Conservation (phyloP, 2,797 vertebrate species). For the Gallinago nigripennis region DNA sequence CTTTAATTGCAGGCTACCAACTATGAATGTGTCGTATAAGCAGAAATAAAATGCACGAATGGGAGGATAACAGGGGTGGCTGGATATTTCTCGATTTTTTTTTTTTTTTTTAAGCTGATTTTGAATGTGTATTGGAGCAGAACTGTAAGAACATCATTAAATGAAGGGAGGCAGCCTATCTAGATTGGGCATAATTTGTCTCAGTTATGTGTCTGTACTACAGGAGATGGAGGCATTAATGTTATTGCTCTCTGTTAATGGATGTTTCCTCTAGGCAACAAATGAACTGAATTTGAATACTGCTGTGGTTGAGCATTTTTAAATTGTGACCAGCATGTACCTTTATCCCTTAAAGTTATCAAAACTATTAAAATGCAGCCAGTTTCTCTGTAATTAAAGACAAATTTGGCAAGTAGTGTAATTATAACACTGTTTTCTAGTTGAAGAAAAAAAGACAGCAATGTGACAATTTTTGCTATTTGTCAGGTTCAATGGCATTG, state of each 20-base stretch:
- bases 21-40: neutral
- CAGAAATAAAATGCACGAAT: constrained; percentile 30
- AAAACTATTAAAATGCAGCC: constrained; percentile 12
- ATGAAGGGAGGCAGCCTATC: constrained; percentile 41
- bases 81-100: constrained; percentile 41
- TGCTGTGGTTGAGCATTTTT: constrained; percentile 30
- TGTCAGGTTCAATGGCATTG: neutral
- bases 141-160: constrained; percentile 61
- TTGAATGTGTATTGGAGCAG: constrained; percentile 2
- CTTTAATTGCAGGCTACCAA: constrained; percentile 4
- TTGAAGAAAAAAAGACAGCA: neutral
- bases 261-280: constrained; percentile 57
- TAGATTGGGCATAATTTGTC: constrained; percentile 10
- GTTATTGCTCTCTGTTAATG: constrained; percentile 41
- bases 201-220: constrained; percentile 49
- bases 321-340: constrained; percentile 3
- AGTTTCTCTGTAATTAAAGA: constrained; percentile 46
- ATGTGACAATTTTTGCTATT: neutral
- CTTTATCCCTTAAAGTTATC: constrained; percentile 17
- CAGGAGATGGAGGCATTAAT: constrained; percentile 33
- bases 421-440: neutral
- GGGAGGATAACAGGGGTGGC: neutral
- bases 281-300: constrained; percentile 61
- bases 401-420: neutral
- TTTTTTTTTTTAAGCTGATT: constrained; percentile 41